phyloP scores from a whole-genome alignment of 2,888 invertebrate genomes.

The Noctua fimbriata region DNA sequence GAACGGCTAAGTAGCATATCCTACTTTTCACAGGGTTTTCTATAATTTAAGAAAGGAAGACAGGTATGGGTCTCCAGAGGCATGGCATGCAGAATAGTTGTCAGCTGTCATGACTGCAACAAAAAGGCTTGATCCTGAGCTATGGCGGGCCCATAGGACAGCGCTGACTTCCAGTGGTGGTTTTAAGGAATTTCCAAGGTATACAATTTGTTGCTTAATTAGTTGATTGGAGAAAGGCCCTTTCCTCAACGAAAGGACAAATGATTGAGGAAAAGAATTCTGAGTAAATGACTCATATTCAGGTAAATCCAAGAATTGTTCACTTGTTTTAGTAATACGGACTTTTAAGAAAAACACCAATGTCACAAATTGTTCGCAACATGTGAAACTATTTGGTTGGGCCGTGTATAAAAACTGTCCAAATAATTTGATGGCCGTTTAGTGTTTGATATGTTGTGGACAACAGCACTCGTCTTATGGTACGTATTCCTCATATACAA shows the following conservation, averaged over 20 bases:
- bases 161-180: no score
- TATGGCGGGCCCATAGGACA: no score
- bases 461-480: constrained; percentile 23
- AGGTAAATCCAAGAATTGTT: background rate
- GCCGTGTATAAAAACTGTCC: constrained; percentile 7
- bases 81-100: no score
- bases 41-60: no score
- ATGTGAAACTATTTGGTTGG: background rate
- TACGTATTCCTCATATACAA: constrained; percentile 7
- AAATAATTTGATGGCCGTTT: background rate
- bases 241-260: background rate
- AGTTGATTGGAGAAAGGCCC: background rate
- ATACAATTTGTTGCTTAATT: background rate
- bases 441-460: constrained; percentile 31
- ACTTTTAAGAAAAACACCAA: background rate
- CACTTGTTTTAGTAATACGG: background rate
- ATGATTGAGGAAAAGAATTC: background rate
- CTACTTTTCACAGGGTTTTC: background rate
- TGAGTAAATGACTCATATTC: background rate
- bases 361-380: background rate
- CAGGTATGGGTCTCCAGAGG: no score
- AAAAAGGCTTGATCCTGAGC: no score
- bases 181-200: background rate
- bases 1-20: no score
- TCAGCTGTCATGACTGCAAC: no score